Evolutionary conservation across 1,140 invertebrate species (phyloP).

Genomic region (Contarinia nasturtii): DNA sequence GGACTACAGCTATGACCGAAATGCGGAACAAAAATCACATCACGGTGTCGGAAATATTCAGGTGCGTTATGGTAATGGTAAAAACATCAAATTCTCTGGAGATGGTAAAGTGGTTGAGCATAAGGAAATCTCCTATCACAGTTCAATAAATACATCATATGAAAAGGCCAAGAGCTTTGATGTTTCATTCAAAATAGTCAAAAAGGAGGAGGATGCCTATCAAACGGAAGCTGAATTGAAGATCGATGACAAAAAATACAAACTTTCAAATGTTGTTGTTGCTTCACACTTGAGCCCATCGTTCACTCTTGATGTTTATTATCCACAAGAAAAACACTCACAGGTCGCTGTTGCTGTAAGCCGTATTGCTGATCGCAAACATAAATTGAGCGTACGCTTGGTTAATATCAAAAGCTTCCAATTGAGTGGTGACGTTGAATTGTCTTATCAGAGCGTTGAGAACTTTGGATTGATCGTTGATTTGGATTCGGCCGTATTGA

Average conservation of each 20-base stretch:
- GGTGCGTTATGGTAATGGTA: background rate
- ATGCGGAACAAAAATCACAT: background rate
- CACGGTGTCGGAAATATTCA: background rate
- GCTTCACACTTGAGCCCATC: slow-evolving; percentile 14
- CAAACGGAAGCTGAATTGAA: slow-evolving; percentile 22
- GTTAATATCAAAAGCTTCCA: slow-evolving; percentile 29
- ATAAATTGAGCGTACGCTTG: slow-evolving; percentile 29
- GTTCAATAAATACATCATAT: slow-evolving; percentile 23
- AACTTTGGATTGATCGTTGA: slow-evolving; percentile 38
- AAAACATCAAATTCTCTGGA: background rate
- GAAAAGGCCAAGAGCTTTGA: slow-evolving; percentile 34
- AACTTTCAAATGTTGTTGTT: slow-evolving; percentile 24
- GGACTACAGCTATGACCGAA: background rate
- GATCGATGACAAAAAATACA: slow-evolving; percentile 30
- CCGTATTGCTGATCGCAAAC: slow-evolving; percentile 31
- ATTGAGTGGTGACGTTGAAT: slow-evolving; percentile 29
- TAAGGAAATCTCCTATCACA: slow-evolving; percentile 3
- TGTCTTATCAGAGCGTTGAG: slow-evolving; percentile 37
- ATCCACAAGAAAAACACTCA: slow-evolving; percentile 25
- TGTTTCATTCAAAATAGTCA: slow-evolving; percentile 30
- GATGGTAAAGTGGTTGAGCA: background rate
- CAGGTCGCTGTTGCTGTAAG: slow-evolving; percentile 31
- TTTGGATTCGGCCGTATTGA: slow-evolving; percentile 43
- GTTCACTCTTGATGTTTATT: background rate
- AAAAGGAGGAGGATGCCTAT: slow-evolving; percentile 26